These are phyloP conservation scores for Nyctibius grandis DNA, from an alignment of 2,797 vertebrate species.

Conservation along the genomic window DNA sequence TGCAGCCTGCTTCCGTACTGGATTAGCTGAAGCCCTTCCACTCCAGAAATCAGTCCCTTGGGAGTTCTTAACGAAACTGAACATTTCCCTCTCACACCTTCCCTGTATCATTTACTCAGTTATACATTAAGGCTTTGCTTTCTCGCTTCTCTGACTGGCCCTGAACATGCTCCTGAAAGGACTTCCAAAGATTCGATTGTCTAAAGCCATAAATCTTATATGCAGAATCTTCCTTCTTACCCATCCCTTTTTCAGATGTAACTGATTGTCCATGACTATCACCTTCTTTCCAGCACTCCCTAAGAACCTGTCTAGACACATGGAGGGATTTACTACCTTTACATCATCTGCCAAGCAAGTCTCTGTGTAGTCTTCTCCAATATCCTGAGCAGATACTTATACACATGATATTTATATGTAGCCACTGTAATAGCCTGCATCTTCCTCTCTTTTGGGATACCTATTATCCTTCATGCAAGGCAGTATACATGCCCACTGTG, in stretches of 20 bases:
- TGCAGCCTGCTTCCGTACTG: neutral
- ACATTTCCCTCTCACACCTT: neutral
- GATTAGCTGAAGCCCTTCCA: neutral
- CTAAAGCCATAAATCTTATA: neutral
- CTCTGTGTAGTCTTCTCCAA: neutral
- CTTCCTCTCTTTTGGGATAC: neutral
- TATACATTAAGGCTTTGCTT: neutral
- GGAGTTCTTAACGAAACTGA: neutral
- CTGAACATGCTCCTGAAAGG: neutral
- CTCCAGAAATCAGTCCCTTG: neutral
- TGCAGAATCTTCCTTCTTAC: neutral
- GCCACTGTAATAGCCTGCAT: neutral
- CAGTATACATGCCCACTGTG: neutral
- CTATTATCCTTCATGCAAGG: neutral
- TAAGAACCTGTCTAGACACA: neutral
- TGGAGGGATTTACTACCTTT: neutral
- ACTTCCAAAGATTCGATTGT: neutral
- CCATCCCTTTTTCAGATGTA: neutral
- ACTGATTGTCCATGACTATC: neutral
- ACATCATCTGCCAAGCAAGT: neutral
- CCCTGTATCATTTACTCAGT: neutral
- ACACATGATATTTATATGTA: neutral
- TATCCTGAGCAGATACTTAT: neutral
- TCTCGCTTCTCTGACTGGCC: neutral
- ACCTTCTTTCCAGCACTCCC: neutral